Base-by-base conservation (phyloP, 2,888 invertebrate species). In the Antitype chi region DNA sequence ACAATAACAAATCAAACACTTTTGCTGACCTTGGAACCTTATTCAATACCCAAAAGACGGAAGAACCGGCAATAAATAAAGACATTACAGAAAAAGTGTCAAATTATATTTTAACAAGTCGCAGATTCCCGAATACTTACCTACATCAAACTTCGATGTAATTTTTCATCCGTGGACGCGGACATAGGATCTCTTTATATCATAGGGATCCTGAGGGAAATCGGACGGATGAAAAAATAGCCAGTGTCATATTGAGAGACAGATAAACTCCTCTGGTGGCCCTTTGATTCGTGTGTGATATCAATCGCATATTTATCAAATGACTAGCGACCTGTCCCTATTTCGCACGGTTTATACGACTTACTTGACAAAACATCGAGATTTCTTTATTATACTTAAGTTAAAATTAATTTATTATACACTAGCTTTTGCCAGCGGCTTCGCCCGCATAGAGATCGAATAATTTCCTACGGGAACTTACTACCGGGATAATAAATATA, bases 31-130 rank as follows among this genome's bases (percentile, higher is more conserved):
- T 78, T 64, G 28, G 17, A 28, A 23, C n/a, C 25, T 0, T 2
- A 43, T 43, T 23, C 13, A n/a, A 64, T 63, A 49, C 49, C 57
- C 43, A 62, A 79, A 79, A 25, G 76, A 13, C 71, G 55, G 43
- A n/a, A 13, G 13, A 23, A 4, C 17, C 13, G 0, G 23, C 62
- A 43, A 80, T 78, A 67, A 78, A 80, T 73, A 80, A 73, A 23
- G 52, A 68, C 11, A 52, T 55, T 43, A 28, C 23, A 57, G 28
- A 64, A 80, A 69, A 55, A 60, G 57, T 73, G 62, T 55, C 81
- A 73, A 73, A 81, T 79, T 55, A 62, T 64, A 63, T 62, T 74
- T 15, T 55, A 74, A 59, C 60, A 70, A 71, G 38, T 57, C 17
- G 28, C 49, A 75, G 43, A 32, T 62, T 49, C 23, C 28, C 28